Conservation (phyloP, 2,797 vertebrate genomes). For the Hirundo rustica region DNA sequence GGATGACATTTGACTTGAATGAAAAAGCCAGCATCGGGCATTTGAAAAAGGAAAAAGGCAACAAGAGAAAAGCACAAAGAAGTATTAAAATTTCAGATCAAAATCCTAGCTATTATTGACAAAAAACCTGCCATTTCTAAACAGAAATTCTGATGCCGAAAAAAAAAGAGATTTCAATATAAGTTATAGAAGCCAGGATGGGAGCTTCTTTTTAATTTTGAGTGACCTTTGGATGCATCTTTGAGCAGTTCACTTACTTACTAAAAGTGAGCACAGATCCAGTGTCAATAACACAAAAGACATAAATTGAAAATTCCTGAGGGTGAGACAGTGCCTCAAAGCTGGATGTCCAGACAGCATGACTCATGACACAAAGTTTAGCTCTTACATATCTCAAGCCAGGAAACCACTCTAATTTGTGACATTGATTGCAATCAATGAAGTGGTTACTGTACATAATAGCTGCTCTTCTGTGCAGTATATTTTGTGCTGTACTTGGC, state of each 20-base stretch:
- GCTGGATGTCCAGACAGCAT: not conserved
- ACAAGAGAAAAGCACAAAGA: not conserved
- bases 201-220: not conserved
- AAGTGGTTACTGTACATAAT: constrained; percentile 66
- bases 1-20: not conserved
- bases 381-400: constrained; percentile 18
- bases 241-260: not conserved
- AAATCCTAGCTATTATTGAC: not conserved
- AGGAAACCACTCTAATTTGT: constrained; percentile 66
- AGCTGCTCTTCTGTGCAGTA: constrained; percentile 27
- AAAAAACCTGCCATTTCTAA: not conserved
- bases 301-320: not conserved
- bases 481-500: constrained; percentile 23
- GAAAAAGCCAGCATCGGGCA: not conserved
- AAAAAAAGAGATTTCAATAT: not conserved
- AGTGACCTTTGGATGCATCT: not conserved
- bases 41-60: not conserved
- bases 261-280: not conserved
- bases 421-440: constrained; percentile 72
- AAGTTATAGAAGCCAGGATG: not conserved
- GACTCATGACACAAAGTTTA: not conserved
- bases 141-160: not conserved
- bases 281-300: not conserved
- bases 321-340: not conserved
- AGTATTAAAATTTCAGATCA: not conserved